These are phyloP conservation scores for Orchesellides sinensis DNA, from an alignment of 2,888 invertebrate genomes.

Conservation along the genomic window DNA sequence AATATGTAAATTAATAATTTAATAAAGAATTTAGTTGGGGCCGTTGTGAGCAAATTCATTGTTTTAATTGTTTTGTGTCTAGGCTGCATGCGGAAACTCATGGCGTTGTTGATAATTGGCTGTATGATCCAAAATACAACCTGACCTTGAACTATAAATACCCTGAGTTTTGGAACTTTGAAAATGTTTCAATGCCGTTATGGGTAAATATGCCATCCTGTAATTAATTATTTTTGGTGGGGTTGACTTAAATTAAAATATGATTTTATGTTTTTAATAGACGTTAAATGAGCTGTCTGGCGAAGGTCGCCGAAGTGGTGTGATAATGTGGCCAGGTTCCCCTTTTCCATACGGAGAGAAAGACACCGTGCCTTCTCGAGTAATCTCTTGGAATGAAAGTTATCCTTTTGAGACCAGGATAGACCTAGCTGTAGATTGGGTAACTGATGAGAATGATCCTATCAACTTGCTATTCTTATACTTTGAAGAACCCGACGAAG, in stretches of 20 bases:
- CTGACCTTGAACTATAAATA: slow-evolving; percentile 51
- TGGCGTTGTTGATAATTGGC: slow-evolving; percentile 83
- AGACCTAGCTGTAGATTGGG: slow-evolving; percentile 81
- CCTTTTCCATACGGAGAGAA: slow-evolving; percentile 79
- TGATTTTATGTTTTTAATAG: slow-evolving; percentile 76
- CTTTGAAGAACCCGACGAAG: slow-evolving; percentile 84
- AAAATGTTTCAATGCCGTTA: slow-evolving; percentile 64
- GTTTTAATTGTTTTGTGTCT: background rate
- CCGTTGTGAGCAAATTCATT: no score
- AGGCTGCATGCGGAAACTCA: slow-evolving; percentile 82
- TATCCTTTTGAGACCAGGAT: slow-evolving; percentile 78
- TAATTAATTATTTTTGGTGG: no score
- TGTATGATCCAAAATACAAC: slow-evolving; percentile 79
- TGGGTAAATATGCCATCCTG: slow-evolving; percentile 60
- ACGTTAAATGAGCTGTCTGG: slow-evolving; percentile 80
- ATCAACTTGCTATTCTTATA: slow-evolving; percentile 85
- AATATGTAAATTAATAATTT: no score
- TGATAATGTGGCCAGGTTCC: slow-evolving; percentile 85
- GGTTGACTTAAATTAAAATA: background rate
- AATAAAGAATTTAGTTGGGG: no score
- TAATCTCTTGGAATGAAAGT: slow-evolving; percentile 73
- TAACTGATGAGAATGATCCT: slow-evolving; percentile 80
- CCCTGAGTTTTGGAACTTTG: slow-evolving; percentile 69
- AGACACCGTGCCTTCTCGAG: slow-evolving; percentile 78
- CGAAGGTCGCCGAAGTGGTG: slow-evolving; percentile 80